phyloP scores from a whole-genome alignment of 2,797 vertebrate genomes.

The Pangasius sanitwongsei region DNA sequence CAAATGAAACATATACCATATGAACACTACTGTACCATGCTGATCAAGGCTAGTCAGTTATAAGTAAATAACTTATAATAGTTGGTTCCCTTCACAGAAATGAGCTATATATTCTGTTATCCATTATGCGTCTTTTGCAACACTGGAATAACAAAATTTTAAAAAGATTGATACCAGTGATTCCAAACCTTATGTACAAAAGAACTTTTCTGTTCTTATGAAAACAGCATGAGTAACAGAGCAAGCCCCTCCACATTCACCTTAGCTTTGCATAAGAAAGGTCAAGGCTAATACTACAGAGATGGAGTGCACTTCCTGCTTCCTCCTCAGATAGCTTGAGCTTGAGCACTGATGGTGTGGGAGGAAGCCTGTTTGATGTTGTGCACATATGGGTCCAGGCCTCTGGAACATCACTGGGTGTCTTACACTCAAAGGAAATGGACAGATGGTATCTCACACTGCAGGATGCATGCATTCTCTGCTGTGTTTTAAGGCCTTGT shows the following conservation, averaged over 20 bases:
- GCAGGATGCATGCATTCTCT: constrained; percentile 23
- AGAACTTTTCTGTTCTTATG: background rate
- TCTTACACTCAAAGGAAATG: constrained; percentile 53
- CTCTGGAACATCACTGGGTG: constrained; percentile 57
- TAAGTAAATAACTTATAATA: background rate
- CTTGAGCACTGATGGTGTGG: constrained; percentile 43
- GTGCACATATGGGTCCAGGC: constrained; percentile 56
- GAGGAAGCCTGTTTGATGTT: constrained; percentile 61
- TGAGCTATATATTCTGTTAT: background rate
- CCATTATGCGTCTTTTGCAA: background rate
- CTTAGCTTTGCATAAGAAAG: constrained; percentile 69
- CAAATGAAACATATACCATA: background rate
- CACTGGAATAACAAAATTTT: background rate
- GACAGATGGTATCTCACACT: constrained; percentile 60
- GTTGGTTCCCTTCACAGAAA: background rate
- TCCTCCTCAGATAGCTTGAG: constrained; percentile 66
- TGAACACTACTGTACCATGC: background rate
- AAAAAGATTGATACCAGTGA: background rate
- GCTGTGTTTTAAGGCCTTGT: background rate
- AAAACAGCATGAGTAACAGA: constrained; percentile 10
- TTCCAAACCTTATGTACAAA: background rate
- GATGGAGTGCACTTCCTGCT: constrained; percentile 63
- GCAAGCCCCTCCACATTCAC: constrained; percentile 40
- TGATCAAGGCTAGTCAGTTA: background rate
- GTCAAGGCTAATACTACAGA: constrained; percentile 61